Evolutionary conservation across 2,113 vertebrate genomes (phyloP).

Genomic region (Calonectris borealis): DNA sequence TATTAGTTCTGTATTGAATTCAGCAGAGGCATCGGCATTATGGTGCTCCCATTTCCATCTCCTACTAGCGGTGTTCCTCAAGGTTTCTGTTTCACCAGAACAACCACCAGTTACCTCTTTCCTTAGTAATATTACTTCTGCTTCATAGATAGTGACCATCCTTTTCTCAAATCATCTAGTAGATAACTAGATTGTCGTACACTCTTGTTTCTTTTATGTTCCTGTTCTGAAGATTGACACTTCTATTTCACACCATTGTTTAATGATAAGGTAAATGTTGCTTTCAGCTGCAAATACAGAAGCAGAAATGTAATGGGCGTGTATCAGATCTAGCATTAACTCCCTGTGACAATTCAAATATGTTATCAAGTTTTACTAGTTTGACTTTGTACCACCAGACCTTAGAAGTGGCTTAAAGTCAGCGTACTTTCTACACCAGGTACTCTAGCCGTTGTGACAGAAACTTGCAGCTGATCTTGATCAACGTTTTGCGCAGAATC

Average conservation of each 20-base stretch:
- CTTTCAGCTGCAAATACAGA: not conserved
- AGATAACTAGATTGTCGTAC: not conserved
- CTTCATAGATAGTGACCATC: not conserved
- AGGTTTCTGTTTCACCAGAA: not conserved
- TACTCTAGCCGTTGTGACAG: not conserved
- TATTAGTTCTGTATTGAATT: not conserved
- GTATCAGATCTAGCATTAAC: not conserved
- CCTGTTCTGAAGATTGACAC: not conserved
- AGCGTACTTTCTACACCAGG: not conserved
- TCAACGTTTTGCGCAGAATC: not conserved
- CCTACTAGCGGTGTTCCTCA: not conserved
- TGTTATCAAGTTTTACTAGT: not conserved
- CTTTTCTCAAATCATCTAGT: not conserved
- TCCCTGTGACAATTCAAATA: not conserved
- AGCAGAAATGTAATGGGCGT: not conserved
- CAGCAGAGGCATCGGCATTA: not conserved
- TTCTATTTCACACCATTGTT: not conserved
- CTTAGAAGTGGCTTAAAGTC: not conserved
- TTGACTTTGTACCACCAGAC: not conserved
- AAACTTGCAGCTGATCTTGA: not conserved
- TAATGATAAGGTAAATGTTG: not conserved
- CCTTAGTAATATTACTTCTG: not conserved
- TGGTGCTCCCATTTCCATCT: not conserved
- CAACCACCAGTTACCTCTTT: not conserved
- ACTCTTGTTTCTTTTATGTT: not conserved